These are phyloP conservation scores for Cardiocondyla obscurior DNA, from an alignment of 1,140 invertebrate species.

Conservation along the genomic window DNA sequence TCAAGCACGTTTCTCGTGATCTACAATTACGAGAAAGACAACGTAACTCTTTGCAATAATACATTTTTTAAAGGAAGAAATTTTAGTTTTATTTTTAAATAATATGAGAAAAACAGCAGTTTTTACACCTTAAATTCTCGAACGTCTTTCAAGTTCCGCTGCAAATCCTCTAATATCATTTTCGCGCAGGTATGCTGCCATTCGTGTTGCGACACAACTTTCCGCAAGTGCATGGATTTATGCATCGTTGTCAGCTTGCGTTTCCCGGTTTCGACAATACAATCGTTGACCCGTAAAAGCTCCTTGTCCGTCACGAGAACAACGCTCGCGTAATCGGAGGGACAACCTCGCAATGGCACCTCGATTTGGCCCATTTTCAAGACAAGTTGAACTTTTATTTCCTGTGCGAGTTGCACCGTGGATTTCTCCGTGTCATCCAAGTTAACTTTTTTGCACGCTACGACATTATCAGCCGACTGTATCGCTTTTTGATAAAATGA, in stretches of 20 bases:
- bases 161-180: constrained; percentile 85
- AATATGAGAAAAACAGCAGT: neutral
- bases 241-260: constrained; percentile 84
- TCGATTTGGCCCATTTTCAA: constrained; percentile 87
- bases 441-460: constrained; percentile 48
- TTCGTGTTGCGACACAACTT: constrained; percentile 85
- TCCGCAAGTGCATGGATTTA: constrained; percentile 81
- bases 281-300: constrained; percentile 85
- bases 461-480: constrained; percentile 19
- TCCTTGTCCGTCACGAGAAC: constrained; percentile 85
- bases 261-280: constrained; percentile 84
- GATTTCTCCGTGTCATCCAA: constrained; percentile 37
- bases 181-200: constrained; percentile 86
- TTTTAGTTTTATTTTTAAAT: neutral
- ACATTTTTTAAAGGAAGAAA: neutral
- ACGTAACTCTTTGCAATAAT: too few species aligned
- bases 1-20: constrained; percentile 86
- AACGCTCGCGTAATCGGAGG: constrained; percentile 85
- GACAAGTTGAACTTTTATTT: constrained; percentile 83
- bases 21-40: constrained; percentile 46
- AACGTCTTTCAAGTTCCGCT: constrained; percentile 84
- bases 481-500: constrained; percentile 76
- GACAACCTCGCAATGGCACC: constrained; percentile 73
- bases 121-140: constrained; percentile 84
- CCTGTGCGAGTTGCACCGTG: neutral